A percentile compares a stretch with the other conserved stretches of the same genome.
Evolutionary conservation across 2,888 invertebrate species (phyloP).

Genomic region (Leptinotarsa haldemani): DNA sequence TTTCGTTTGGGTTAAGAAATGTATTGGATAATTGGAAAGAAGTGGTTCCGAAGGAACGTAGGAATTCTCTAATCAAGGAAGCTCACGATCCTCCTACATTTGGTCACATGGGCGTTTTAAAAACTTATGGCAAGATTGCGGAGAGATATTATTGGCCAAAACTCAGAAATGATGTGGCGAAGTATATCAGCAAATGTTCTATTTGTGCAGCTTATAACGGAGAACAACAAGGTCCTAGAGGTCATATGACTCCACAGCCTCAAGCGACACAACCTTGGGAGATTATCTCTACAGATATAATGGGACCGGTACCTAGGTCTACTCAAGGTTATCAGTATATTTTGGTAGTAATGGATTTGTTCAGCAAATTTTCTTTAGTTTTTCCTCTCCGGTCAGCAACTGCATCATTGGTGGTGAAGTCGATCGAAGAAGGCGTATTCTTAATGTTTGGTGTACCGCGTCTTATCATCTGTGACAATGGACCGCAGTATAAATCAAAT

Average conservation of each 20-base stretch:
- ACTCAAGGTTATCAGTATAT: constrained; percentile 30
- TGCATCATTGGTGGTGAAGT: no score
- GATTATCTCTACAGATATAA: constrained; percentile 38
- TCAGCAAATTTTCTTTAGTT: no score
- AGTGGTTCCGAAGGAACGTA: no score
- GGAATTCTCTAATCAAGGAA: not conserved
- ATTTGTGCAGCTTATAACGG: not conserved
- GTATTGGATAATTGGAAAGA: no score
- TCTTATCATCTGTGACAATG: constrained; percentile 41
- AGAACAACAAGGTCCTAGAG: not conserved
- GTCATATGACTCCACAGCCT: no score
- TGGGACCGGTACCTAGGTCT: constrained; percentile 44
- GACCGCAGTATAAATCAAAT: constrained; percentile 44
- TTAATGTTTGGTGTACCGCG: constrained; percentile 40
- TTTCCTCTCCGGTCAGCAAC: no score
- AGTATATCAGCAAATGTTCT: not conserved
- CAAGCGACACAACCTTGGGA: not conserved
- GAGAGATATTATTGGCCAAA: not conserved
- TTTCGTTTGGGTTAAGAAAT: no score
- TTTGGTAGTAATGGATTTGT: constrained; percentile 31
- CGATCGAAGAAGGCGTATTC: not conserved
- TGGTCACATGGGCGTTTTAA: not conserved
- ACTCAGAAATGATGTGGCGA: not conserved
- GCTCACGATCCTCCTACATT: not conserved
- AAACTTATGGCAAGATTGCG: not conserved